phyloP scores from a whole-genome alignment of 2,113 vertebrate genomes.

The Poeciliopsis occidentalis region DNA sequence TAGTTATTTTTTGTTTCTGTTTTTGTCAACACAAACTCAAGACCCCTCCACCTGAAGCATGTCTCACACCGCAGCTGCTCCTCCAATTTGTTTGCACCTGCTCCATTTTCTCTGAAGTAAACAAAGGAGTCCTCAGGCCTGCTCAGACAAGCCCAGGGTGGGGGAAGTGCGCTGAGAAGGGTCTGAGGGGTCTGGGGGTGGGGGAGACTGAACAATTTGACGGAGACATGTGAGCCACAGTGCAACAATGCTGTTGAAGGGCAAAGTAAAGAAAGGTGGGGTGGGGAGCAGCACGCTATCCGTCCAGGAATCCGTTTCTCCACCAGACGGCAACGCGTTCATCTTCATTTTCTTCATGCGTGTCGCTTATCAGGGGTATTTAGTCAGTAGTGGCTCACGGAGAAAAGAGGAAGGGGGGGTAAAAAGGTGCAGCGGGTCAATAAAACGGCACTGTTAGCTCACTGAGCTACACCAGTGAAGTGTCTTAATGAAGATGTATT shows the following conservation, averaged over 20 bases:
- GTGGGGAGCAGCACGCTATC: background rate
- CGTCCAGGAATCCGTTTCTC: constrained; percentile 7
- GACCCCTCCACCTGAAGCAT: constrained; percentile 1
- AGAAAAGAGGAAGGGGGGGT: background rate
- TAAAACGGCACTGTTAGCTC: constrained; percentile 3
- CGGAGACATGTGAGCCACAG: constrained; percentile 15
- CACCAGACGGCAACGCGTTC: background rate
- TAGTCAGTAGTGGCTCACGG: background rate
- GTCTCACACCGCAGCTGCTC: constrained; percentile 7
- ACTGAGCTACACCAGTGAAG: constrained; percentile 17
- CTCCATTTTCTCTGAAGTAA: constrained; percentile 41
- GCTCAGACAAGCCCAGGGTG: constrained; percentile 44
- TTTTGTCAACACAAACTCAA: background rate
- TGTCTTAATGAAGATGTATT: constrained; percentile 16
- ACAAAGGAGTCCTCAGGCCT: constrained; percentile 48
- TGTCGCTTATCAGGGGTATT: constrained; percentile 21
- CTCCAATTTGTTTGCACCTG: constrained; percentile 31
- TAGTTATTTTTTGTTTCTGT: too few relatives aligned
- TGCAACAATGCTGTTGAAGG: constrained; percentile 3
- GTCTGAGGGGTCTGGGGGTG: constrained; percentile 26
- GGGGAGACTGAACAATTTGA: constrained; percentile 12
- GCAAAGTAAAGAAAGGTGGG: background rate
- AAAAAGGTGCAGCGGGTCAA: constrained; percentile 13
- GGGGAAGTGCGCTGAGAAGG: constrained; percentile 18
- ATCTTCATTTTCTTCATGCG: constrained; percentile 34